Conservation (phyloP, 2,113 vertebrate genomes). For the Calypte anna region DNA sequence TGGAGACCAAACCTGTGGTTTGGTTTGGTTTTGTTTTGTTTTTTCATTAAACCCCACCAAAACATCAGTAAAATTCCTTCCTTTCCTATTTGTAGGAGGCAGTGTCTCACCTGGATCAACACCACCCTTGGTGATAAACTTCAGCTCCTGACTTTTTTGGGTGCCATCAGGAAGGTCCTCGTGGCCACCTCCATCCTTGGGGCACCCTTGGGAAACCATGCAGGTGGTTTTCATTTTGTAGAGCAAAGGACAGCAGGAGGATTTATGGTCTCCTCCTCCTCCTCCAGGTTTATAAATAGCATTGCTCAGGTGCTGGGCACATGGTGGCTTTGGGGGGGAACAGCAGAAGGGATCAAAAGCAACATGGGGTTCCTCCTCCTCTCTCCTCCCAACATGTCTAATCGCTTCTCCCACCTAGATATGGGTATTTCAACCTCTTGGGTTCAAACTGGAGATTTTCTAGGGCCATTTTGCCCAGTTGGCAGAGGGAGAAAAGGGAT, state of each 20-base stretch:
- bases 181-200: not conserved
- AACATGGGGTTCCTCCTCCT: slow-evolving; percentile 54
- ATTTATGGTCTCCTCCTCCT: slow-evolving; percentile 78
- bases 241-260: slow-evolving; percentile 73
- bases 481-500: not conserved
- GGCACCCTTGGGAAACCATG: not conserved
- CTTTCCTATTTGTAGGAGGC: not conserved
- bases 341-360: slow-evolving; percentile 75
- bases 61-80: not conserved
- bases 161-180: not conserved
- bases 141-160: not conserved
- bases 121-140: not conserved
- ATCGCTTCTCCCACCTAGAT: slow-evolving; percentile 75
- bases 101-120: not conserved
- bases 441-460: slow-evolving; percentile 51
- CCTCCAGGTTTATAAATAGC: slow-evolving; percentile 65
- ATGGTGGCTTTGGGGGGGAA: slow-evolving; percentile 67
- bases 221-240: slow-evolving; percentile 75
- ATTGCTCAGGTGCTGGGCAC: slow-evolving; percentile 86
- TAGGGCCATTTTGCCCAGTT: not conserved
- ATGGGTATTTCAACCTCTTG: slow-evolving; percentile 28
- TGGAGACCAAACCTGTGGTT: too few relatives aligned
- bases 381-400: slow-evolving; percentile 77
- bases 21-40: too few relatives aligned
- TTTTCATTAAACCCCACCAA: not conserved